Evolutionary conservation across 2,113 vertebrate species (phyloP), one percentile per base, ranked within the genome.

Genomic region (Eira barbara): DNA sequence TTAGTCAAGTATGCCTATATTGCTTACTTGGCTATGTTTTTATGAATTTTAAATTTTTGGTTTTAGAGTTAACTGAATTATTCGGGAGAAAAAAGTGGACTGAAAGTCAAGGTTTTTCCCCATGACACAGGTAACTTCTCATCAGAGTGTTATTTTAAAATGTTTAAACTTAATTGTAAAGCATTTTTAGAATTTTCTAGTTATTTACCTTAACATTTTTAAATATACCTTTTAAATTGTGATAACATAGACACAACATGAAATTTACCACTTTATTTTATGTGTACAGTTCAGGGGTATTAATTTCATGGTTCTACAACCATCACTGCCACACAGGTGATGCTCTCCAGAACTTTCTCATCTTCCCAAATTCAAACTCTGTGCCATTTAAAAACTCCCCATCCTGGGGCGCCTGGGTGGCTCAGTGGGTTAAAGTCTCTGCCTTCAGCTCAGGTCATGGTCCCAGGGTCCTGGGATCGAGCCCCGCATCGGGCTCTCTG

Each of bases 51-150:
- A 78, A 20, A 29, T 4, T 82, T 86, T 88, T 93, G 13, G 6
- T 96, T 89, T 95, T 45, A 78, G 65, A 81, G 27, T 4, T 65
- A 95, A 80, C 4, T 65, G 65, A 91, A 61, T 89, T 85, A 10
- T 71, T 63, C 15, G 15, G 31, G 15, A 80, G 81, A 45, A 21
- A 89, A 95, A 42, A 88, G 47, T 18, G 47, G 6, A n/a, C 47
- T 85, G 27, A 89, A 83, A 14, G 31, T 93, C 39, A 79, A 83
- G 17, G 17, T 52, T 88, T 90, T 67, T 13, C 74, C 4, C 36
- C 1, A n/a, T 11, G 69, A 74, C 21, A 23, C 6, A 45, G 39
- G 18, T 83, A 89, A 45, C 34, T 95, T 90, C 65, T 91, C 52
- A 82, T 29, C 29, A 49, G 11, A 12, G 4, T 25, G 17, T 80